Conservation (phyloP, 2,888 invertebrate species). For the Entomobrya multifasciata region DNA sequence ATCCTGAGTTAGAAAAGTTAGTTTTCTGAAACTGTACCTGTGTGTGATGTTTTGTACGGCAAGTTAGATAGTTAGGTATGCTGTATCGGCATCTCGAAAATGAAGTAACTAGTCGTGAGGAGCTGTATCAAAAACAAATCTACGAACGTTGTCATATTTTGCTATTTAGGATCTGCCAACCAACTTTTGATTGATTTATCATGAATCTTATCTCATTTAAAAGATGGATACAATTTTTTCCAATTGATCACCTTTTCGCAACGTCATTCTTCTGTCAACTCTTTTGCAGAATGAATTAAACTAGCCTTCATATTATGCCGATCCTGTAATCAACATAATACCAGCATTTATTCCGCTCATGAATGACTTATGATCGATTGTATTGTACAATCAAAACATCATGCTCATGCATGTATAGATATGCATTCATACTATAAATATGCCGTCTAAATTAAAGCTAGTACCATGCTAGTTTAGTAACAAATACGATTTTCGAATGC, state of each 20-base stretch:
- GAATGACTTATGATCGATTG: constrained; percentile 20
- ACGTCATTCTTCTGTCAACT: constrained; percentile 66
- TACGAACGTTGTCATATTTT: neutral
- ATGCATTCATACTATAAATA: neutral
- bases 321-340: constrained; percentile 46
- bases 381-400: constrained; percentile 39
- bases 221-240: constrained; percentile 39
- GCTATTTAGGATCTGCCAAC: neutral
- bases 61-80: too few species aligned
- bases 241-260: constrained; percentile 47
- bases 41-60: too few species aligned
- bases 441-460: too few species aligned
- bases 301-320: constrained; percentile 47
- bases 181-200: constrained; percentile 65
- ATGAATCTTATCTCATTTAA: constrained; percentile 35
- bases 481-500: neutral
- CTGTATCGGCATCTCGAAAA: too few species aligned
- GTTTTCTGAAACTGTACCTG: too few species aligned
- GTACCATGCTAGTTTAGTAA: too few species aligned
- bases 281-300: constrained; percentile 37
- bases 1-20: too few species aligned
- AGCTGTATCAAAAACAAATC: neutral
- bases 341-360: constrained; percentile 33
- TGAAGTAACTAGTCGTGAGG: neutral
- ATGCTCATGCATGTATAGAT: constrained; percentile 8